Percentiles rank a stretch among this genome's conserved stretches.
Conservation (phyloP, 2,888 invertebrate genomes). For the Epistrophe grossulariae region DNA sequence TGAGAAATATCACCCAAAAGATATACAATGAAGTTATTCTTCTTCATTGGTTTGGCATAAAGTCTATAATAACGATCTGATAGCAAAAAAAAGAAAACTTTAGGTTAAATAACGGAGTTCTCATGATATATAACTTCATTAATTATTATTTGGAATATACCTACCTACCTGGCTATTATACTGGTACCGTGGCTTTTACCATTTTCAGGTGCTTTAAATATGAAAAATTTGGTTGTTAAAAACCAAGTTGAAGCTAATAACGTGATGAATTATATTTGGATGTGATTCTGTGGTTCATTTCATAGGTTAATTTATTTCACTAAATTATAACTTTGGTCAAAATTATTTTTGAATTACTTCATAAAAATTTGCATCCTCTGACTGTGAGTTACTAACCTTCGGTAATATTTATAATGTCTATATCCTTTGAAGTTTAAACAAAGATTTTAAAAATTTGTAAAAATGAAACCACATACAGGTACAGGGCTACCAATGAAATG, state of each 20-base stretch:
- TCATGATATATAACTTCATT: conserved; percentile 39
- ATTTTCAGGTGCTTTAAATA: background rate
- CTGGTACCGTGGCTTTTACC: no score
- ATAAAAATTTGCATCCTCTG: no score
- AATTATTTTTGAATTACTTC: no score
- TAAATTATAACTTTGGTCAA: no score
- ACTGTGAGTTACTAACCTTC: no score
- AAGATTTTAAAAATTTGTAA: no score
- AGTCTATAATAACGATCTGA: conserved; percentile 10
- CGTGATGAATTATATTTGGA: background rate
- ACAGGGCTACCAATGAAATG: no score
- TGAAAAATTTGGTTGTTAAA: conserved; percentile 8
- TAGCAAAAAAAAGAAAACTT: conserved; percentile 11
- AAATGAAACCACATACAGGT: no score
- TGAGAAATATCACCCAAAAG: conserved; percentile 41
- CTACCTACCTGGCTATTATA: no score
- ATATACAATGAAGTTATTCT: conserved; percentile 67
- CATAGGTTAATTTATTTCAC: background rate
- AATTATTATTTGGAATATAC: conserved; percentile 9
- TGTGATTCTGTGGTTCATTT: background rate
- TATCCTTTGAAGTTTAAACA: no score
- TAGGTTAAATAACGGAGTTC: conserved; percentile 14
- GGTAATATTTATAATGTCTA: background rate
- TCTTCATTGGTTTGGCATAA: conserved; percentile 54
- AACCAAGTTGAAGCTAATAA: background rate